Base-by-base conservation (phyloP, 2,888 invertebrate species). In the Ophioninae sp. region DNA sequence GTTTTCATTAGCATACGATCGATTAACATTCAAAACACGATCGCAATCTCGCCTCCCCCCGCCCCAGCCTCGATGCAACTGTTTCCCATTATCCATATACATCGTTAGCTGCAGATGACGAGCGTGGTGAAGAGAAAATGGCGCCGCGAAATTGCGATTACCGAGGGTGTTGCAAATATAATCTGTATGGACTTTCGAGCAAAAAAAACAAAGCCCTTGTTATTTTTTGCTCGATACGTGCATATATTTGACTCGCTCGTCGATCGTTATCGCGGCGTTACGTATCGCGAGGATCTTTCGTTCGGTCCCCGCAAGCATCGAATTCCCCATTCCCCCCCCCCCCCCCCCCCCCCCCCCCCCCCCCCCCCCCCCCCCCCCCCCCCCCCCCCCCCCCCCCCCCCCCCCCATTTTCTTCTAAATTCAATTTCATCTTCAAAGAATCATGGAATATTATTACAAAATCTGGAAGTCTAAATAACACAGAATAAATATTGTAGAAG, bases 1-100 rank as follows among this genome's bases (percentile, higher is more conserved):
- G 61, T 71, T 75, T 75, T 84, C 74, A 81, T 84, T 72, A 79
- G 81, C 83, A 75, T 84, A 67, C 67, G 64, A 84, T 81, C 75
- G 83, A 84, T 81, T 72, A 81, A 75, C 78, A 81, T 78, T 84
- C 78, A 78, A 81, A 81, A 72, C 81, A 75, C 74, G 78, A 84
- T 84, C 75, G 79, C 81, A 79, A 75, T 81, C 71, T 75, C 81
- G 67, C 75, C 79, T 75, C 72, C 37, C n/a, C 79, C 23, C 8
- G 13, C 51, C 63, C 23, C 51, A 41, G 71, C 30, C 23, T 30
- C 71, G 30, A 10, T n/a, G 74, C 69, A 78, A 81, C 78, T 74
- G 81, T 76, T 81, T 79, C 51, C 23, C 65, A 71, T 78, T 80
- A 82, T 69, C 39, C 71, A 44, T 44, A 30, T 74, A 39, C 44